Conservation (phyloP, 1,140 invertebrate genomes). For the Cyrtorhinus lividipennis region DNA sequence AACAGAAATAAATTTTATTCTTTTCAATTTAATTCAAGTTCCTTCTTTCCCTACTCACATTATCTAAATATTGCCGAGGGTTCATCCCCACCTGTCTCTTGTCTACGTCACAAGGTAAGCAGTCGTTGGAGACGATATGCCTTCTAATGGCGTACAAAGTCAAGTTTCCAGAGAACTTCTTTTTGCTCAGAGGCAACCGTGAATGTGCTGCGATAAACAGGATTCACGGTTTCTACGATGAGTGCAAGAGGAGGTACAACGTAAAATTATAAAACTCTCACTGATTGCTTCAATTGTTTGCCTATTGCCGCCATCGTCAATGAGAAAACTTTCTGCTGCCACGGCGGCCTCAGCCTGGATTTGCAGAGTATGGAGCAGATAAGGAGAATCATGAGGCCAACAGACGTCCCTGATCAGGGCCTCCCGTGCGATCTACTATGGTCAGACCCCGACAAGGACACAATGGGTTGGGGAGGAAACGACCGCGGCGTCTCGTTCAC, state of each 20-base stretch:
- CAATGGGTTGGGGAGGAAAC: constrained; percentile 53
- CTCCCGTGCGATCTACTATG: constrained; percentile 62
- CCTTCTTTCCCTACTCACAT: too few species aligned
- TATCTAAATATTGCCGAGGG: too few species aligned
- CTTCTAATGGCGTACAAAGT: constrained; percentile 84
- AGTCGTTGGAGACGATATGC: constrained; percentile 60
- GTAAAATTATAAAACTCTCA: constrained; percentile 86
- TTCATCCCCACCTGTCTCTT: too few species aligned
- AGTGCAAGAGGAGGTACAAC: constrained; percentile 84
- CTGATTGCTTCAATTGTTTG: constrained; percentile 25
- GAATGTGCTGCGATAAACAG: constrained; percentile 76
- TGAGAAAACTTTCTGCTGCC: constrained; percentile 47
- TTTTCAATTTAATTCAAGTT: too few species aligned
- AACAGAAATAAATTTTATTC: too few species aligned
- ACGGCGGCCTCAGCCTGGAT: constrained; percentile 44
- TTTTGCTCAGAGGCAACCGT: constrained; percentile 71
- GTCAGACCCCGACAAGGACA: constrained; percentile 65
- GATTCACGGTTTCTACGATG: constrained; percentile 81
- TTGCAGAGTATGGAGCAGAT: constrained; percentile 46
- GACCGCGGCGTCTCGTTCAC: constrained; percentile 60
- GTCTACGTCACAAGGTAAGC: too few species aligned
- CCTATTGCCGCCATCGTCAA: constrained; percentile 31
- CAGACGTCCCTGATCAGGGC: constrained; percentile 31
- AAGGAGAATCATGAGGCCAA: constrained; percentile 45
- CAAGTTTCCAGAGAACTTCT: constrained; percentile 92